These are phyloP conservation scores for Muntiacus muntjak DNA, from an alignment of 2,113 vertebrate genomes.

Conservation along the genomic window DNA sequence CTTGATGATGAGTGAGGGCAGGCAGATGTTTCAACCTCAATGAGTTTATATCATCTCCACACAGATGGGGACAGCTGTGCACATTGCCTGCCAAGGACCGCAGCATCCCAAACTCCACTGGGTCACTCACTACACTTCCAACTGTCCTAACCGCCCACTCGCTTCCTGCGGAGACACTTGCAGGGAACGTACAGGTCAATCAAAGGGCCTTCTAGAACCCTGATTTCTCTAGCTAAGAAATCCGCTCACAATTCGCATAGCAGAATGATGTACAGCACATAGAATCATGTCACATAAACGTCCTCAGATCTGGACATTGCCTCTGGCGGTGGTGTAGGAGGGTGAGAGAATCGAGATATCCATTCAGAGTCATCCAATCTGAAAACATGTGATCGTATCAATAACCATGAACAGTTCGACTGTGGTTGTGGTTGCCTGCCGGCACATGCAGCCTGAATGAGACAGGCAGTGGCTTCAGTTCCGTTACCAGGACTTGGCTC, in stretches of 20 bases:
- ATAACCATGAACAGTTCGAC: not conserved
- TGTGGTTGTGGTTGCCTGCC: not conserved
- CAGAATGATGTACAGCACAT: not conserved
- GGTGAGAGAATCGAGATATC: not conserved
- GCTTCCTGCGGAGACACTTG: not conserved
- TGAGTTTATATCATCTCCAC: not conserved
- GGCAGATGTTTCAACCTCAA: not conserved
- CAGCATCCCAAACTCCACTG: not conserved
- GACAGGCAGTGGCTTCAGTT: not conserved
- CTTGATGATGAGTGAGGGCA: not conserved
- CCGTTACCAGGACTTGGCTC: not conserved
- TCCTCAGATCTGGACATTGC: not conserved
- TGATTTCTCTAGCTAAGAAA: not conserved
- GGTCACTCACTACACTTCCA: not conserved
- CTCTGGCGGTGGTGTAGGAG: not conserved
- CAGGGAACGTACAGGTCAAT: not conserved
- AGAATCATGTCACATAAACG: not conserved
- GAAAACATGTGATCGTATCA: not conserved
- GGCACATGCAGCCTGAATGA: accelerated
- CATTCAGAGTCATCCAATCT: not conserved
- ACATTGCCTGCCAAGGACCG: accelerated
- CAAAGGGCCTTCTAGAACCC: not conserved
- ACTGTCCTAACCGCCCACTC: accelerated
- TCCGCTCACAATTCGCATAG: not conserved
- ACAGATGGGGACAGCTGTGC: not conserved